phyloP scores from a whole-genome alignment of 2,113 vertebrate genomes.

The Lycocorax pyrrhopterus region DNA sequence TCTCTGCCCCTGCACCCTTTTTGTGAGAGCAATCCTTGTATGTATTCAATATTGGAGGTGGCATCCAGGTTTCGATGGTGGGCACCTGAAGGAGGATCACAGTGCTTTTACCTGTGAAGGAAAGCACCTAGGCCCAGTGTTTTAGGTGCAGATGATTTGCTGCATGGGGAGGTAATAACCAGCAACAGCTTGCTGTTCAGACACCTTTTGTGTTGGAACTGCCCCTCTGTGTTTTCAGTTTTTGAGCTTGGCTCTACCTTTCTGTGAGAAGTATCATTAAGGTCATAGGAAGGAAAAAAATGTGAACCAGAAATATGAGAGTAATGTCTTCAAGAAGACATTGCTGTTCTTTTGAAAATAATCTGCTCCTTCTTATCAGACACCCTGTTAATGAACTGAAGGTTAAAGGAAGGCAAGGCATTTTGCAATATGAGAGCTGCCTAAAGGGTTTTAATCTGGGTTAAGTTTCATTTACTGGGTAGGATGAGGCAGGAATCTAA shows the following conservation, averaged over 20 bases:
- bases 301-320: background rate
- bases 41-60: background rate
- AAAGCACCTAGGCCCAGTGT: background rate
- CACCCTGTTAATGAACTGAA: background rate
- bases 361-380: background rate
- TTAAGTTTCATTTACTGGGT: background rate
- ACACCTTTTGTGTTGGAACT: too few species aligned
- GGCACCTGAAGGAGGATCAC: background rate
- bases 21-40: background rate
- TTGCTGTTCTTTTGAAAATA: background rate
- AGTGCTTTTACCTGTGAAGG: background rate
- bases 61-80: background rate
- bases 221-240: too few species aligned
- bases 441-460: background rate
- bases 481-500: background rate
- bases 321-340: background rate
- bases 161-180: background rate
- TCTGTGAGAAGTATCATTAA: background rate
- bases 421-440: background rate
- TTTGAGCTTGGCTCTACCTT: too few species aligned
- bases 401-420: background rate
- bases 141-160: background rate
- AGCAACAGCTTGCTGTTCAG: background rate
- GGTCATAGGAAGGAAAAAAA: background rate
- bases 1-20: background rate